Evolutionary conservation across 2,113 vertebrate genomes (phyloP), one percentile per base, ranked within the genome.

Genomic region (Neoarius graeffei): DNA sequence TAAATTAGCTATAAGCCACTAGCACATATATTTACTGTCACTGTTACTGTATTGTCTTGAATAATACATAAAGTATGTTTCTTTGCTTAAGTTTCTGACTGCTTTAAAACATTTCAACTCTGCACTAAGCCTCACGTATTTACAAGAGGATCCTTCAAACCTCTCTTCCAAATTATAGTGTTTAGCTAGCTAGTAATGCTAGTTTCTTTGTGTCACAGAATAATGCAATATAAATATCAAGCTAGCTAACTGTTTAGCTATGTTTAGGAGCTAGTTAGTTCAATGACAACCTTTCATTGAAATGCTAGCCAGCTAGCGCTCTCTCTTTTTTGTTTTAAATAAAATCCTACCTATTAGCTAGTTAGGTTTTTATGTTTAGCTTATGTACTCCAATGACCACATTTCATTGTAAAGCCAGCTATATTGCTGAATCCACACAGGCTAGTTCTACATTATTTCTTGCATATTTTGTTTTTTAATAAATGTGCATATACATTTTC

Each of bases 101-200:
- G 62, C 62, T 9, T 42, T 42, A 48, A 10, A 48, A 74, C 48
- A 25, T 52, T 81, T 81, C 17, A 35, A 11, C 2, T 57, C 11
- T 57, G 27, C 60, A 59, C 1, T 14, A 59, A 17, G 13, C 19
- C 3, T 81, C 27, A 60, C 17, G 5, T 59, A 81, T 30, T 81
- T 57, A 57, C 15, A 30, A 17, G 14, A 56, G 25, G 50, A 80
- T 15, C 14, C 10, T 79, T 77, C 25, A 50, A 50, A 77, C 5
- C 1, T 14, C 13, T 80, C 19, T 30, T 80, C 1, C n/a, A 57
- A 30, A 14, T 56, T 56, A 4, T 27, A 7, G 14, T 30, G 25
- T 30, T 57, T 81, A 57, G 54, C n/a, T 80, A 81, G 15, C 76
- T 57, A 20, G 54, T 57, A 81, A 81, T 30, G n/a, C 30, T 81